These are phyloP conservation scores for Euwallacea fornicatus DNA, from an alignment of 1,140 invertebrate species.

Conservation along the genomic window DNA sequence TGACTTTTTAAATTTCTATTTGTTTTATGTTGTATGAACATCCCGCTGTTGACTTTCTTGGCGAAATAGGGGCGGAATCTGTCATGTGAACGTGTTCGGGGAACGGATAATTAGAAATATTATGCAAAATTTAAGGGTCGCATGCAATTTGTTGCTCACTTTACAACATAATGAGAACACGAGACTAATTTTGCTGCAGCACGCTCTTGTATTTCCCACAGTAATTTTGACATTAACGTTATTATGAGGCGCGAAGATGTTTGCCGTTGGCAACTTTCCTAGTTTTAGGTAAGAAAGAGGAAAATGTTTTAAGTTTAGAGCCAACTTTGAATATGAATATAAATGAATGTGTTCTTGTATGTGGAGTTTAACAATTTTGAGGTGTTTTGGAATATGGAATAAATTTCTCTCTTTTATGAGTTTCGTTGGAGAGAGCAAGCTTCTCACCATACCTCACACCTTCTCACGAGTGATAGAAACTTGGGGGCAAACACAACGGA, in stretches of 20 bases:
- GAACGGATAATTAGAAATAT: neutral
- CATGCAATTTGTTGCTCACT: neutral
- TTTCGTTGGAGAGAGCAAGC: neutral
- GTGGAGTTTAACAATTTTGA: neutral
- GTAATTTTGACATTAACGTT: constrained; percentile 11
- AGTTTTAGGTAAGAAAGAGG: constrained; percentile 11
- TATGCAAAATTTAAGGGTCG: neutral
- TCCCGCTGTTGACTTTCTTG: too few species aligned
- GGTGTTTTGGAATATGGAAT: neutral
- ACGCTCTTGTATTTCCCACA: constrained; percentile 9
- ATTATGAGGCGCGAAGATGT: constrained; percentile 10
- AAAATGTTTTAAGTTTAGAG: constrained; percentile 1
- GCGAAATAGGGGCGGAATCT: too few species aligned
- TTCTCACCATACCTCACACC: too few species aligned
- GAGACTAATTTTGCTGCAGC: constrained; percentile 7
- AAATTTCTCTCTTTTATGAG: neutral
- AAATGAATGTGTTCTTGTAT: neutral
- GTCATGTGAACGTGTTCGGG: too few species aligned
- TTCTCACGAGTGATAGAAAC: too few species aligned
- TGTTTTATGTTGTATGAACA: too few species aligned
- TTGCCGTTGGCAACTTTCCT: constrained; percentile 8
- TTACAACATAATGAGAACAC: neutral
- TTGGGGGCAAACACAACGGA: neutral
- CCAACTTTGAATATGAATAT: neutral
- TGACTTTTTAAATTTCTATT: too few species aligned